Evolutionary conservation across 2,113 vertebrate species (phyloP).

Genomic region (Panthera tigris): DNA sequence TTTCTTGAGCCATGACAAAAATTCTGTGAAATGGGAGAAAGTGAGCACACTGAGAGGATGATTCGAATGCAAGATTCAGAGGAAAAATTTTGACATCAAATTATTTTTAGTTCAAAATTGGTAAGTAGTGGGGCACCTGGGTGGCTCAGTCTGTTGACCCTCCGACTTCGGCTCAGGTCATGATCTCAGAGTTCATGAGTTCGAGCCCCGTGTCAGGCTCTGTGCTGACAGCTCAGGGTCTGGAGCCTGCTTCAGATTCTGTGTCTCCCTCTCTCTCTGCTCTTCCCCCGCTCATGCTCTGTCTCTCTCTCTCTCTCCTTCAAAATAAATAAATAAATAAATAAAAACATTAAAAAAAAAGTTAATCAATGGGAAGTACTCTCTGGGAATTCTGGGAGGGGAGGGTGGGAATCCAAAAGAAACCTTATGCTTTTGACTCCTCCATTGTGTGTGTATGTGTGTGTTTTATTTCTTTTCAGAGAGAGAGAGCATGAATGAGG

Average conservation of each 20-base stretch:
- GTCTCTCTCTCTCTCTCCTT: too few species aligned
- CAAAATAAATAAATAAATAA: too few species aligned
- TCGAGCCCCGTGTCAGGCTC: too few species aligned
- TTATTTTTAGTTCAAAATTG: constrained; percentile 11
- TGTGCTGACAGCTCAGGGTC: too few species aligned
- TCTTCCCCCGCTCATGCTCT: too few species aligned
- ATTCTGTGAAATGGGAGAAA: neutral
- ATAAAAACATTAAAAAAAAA: neutral
- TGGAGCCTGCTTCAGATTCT: too few species aligned
- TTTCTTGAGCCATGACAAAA: neutral
- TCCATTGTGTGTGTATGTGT: neutral
- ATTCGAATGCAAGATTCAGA: neutral
- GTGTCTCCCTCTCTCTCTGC: too few species aligned
- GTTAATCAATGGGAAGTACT: neutral
- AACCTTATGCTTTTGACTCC: neutral
- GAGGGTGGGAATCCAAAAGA: neutral
- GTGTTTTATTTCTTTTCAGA: too few species aligned
- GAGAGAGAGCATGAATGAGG: too few species aligned
- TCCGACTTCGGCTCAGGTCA: too few species aligned
- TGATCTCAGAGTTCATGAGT: too few species aligned
- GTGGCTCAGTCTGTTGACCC: too few species aligned
- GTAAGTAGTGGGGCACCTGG: neutral
- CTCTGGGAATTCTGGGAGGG: neutral
- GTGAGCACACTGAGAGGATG: neutral
- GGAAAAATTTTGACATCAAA: neutral